Evolutionary conservation across 1,140 invertebrate species (phyloP), one percentile per base, ranked within the genome.

Genomic region (Streblospio benedicti): DNA sequence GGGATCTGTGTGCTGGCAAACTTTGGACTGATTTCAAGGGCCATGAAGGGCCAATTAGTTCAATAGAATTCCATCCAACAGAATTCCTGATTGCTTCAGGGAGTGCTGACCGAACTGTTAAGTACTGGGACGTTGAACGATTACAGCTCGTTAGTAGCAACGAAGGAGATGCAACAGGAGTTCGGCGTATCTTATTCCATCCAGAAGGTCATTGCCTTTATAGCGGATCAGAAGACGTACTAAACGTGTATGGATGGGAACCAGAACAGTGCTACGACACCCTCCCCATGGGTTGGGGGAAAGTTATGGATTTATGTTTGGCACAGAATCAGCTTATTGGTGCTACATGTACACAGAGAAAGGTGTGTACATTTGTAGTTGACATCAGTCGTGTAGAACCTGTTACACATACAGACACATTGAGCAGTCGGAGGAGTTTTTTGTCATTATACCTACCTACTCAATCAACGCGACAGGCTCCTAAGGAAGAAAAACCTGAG

Each of bases 231-330:
- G 83, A 86, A 68, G 90, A 95, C 73, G 83, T 85, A 31, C 80
- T 98, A 47, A 90, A 91, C 78, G 89, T 96, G n/a, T 86, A 93
- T 74, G 89, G 88, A 18, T 97, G 93, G 93, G 94, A 98, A 74
- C 94, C 94, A 5, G 84, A 86, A 27, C 81, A 87, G 62, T 86
- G 88, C 41, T 82, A 87, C 66, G 93, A 97, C 74, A 84, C 86
- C 12, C 83, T 96, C 4, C 81, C 84, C 58, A 86, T 90, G 38
- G 85, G 85, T 41, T 97, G 93, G 93, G 88, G 88, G 47, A 86
- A 88, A 69, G 84, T 97, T n/a, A 85, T 86, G 71, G 93, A 97
- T 76, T 89, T 97, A 74, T 88, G 91, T 31, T 61, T 75, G 23
- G 61, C 67, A 41, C 67, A 71, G 45, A 71, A 70, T 60, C 72